These are phyloP conservation scores for Tychaedon coryphoeus DNA, from an alignment of 2,113 vertebrate genomes.

Conservation along the genomic window DNA sequence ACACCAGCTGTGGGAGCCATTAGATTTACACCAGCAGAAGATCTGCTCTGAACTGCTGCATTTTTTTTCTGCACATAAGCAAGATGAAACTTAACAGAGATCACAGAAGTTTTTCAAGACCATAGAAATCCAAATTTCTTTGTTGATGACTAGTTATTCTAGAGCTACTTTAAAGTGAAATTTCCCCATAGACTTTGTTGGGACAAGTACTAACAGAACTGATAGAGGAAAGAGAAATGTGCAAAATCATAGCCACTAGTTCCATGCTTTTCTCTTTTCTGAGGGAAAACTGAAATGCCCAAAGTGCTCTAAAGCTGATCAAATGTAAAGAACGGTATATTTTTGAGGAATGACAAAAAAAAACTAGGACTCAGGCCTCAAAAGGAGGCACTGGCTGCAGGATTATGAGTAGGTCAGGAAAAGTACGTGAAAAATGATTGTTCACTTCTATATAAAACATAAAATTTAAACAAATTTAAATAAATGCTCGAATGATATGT, in stretches of 20 bases:
- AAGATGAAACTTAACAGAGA: not conserved
- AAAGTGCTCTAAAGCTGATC: not conserved
- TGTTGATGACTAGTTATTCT: not conserved
- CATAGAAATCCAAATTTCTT: not conserved
- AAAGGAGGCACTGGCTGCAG: not conserved
- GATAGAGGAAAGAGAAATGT: not conserved
- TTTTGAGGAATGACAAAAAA: not conserved
- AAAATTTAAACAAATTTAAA: not conserved
- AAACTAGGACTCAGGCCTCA: not conserved
- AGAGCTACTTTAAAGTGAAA: not conserved
- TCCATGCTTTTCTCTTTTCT: not conserved
- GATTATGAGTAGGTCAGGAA: not conserved
- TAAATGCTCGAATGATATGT: not conserved
- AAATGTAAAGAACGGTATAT: not conserved
- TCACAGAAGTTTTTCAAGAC: not conserved
- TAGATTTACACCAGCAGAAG: not conserved
- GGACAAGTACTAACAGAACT: not conserved
- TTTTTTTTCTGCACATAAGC: not conserved
- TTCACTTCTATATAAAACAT: not conserved
- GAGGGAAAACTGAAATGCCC: not conserved
- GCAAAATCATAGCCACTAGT: not conserved
- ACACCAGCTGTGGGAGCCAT: conserved; percentile 26
- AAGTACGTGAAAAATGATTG: not conserved
- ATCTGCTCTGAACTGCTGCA: not conserved
- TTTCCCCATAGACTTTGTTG: not conserved